A percentile compares a stretch with the other conserved stretches of the same genome.
These are phyloP conservation scores for Melanotaenia boesemani DNA, from an alignment of 2,797 vertebrate genomes.

Conservation along the genomic window DNA sequence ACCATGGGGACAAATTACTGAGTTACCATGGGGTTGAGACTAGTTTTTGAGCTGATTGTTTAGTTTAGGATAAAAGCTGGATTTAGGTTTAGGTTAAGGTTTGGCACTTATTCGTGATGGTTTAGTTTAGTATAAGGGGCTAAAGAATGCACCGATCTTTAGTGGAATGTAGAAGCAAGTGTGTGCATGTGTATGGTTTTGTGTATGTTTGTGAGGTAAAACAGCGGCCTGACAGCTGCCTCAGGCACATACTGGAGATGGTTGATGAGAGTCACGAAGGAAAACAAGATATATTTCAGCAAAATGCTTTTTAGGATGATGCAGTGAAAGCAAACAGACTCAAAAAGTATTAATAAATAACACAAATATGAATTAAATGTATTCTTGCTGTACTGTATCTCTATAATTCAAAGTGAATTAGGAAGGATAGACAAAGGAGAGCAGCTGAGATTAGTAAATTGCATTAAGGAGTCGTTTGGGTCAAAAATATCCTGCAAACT, in stretches of 20 bases:
- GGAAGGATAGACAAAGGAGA: background rate
- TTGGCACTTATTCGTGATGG: background rate
- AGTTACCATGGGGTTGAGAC: background rate
- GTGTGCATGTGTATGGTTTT: background rate
- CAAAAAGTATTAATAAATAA: slow-evolving; percentile 11
- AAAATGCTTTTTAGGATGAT: slow-evolving; percentile 52
- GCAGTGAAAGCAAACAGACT: slow-evolving; percentile 34
- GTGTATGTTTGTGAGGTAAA: background rate
- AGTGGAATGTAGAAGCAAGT: background rate
- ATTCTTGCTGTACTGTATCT: background rate
- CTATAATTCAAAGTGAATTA: slow-evolving; percentile 4
- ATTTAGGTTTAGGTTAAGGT: background rate
- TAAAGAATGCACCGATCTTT: background rate
- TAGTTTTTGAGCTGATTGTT: background rate
- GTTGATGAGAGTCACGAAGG: slow-evolving; percentile 69
- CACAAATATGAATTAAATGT: background rate
- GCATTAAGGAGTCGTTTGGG: slow-evolving; percentile 54
- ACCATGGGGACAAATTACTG: too few relatives aligned
- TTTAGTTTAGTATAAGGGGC: background rate
- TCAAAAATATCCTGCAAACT: slow-evolving; percentile 48
- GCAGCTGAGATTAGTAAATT: slow-evolving; percentile 32
- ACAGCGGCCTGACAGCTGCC: slow-evolving; percentile 67
- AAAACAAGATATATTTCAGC: slow-evolving; percentile 67
- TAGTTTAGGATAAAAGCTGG: slow-evolving; percentile 3
- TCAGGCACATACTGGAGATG: slow-evolving; percentile 56